These are phyloP conservation scores for Scaptomyza montana DNA, from an alignment of 1,140 invertebrate species.

Conservation along the genomic window DNA sequence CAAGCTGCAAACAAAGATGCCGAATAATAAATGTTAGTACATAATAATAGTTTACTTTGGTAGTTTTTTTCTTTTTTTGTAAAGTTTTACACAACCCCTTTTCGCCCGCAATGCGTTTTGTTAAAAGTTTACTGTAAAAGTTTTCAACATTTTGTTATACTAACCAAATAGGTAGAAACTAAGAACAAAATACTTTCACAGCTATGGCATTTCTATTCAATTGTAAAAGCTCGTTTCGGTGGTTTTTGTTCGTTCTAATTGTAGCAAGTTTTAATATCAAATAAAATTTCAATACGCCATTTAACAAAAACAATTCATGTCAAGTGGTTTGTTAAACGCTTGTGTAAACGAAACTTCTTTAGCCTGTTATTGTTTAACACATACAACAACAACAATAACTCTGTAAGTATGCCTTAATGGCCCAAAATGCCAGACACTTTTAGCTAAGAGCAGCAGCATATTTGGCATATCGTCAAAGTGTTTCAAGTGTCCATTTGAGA, in stretches of 20 bases:
- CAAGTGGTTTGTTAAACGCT: constrained; percentile 37
- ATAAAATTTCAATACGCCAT: constrained; percentile 40
- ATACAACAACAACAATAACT: neutral
- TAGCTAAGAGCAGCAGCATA: neutral
- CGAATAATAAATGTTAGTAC: constrained; percentile 78
- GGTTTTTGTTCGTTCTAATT: too few species aligned
- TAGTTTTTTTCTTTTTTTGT: constrained; percentile 5
- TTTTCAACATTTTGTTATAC: constrained; percentile 29
- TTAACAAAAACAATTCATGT: constrained; percentile 46
- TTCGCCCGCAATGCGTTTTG: neutral
- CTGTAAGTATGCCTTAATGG: neutral
- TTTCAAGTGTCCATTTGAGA: neutral
- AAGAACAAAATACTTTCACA: constrained; percentile 24
- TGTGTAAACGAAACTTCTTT: constrained; percentile 26
- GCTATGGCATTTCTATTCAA: too few species aligned
- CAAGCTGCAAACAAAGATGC: constrained; percentile 65
- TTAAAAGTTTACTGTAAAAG: constrained; percentile 15
- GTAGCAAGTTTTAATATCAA: constrained; percentile 21
- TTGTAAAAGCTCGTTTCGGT: too few species aligned
- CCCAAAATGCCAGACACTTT: neutral
- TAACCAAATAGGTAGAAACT: constrained; percentile 1
- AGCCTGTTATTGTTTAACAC: constrained; percentile 27
- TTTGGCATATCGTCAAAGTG: neutral
- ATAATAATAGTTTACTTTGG: constrained; percentile 73
- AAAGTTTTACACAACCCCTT: constrained; percentile 4